Base-by-base conservation (phyloP, 2,113 vertebrate genomes). In the Oreocharis arfaki region DNA sequence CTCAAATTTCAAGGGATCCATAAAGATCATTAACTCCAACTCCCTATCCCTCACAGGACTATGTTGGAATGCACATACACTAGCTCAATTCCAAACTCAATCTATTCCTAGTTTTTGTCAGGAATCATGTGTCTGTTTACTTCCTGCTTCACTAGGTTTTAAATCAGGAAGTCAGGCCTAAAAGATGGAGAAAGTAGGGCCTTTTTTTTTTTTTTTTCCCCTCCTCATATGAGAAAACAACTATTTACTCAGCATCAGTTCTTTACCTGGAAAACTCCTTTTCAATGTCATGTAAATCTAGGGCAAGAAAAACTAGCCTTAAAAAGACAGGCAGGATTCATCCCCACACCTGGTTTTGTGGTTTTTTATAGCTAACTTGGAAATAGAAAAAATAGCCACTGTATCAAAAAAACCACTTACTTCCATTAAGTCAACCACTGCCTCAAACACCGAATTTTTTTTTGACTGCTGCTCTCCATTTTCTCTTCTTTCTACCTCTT, bases 331-430 rank as follows among this genome's bases (percentile, higher is more conserved):
- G 50, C 4, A 57, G 52, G 18, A 46, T 59, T 53, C 6, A 11
- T 16, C 3, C 8, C n/a, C 0, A 0, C n/a, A 67, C 28, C 46
- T 52, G 1, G 0, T 30, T 59, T n/a, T 68, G 13, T 19, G 28
- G 1, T 13, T 61, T 69, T 53, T 47, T 41, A 39, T 15, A 50
- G 16, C 35, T 49, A 46, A 56, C 10, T 44, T 73, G 37, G 21
- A 88, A 95, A 75, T 14, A 32, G 42, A 30, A 78, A 79, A 89
- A 75, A 21, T 4, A 80, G 27, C 16, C 37, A 52, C 44, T 30
- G 8, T 23, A 84, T 37, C 23, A 79, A 68, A 88, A 89, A 89
- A 59, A 18, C 2, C 3, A 65, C 19, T 60, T 85, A 44, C 37
- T 80, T 87, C 49, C 23, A 26, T 69, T 60, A 64, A 84, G 32